Base-by-base conservation (phyloP, 2,113 vertebrate species). In the Falco punctatus region DNA sequence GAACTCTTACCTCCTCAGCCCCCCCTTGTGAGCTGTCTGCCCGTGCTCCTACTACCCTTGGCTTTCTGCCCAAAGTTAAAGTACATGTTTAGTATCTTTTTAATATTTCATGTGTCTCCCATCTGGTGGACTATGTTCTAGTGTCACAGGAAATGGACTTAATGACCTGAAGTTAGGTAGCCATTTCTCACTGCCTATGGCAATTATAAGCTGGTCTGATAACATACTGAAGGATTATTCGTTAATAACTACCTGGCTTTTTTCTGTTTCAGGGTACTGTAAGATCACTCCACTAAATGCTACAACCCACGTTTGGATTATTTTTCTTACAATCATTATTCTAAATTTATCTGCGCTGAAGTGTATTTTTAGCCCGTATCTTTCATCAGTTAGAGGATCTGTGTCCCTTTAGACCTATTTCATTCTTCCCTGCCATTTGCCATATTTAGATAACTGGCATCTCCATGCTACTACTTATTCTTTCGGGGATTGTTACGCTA, bases 61-160 rank as follows among this genome's bases (percentile, higher is more conserved):
- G 90, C 80, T 71, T 74, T 79, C 75, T 90, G 90, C 94, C 88
- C 4, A 4, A 93, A 81, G 48, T 40, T 64, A 64, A 90, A 95
- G 75, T 64, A 64, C 65, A 14, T 6, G 54, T 75, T 96, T 92
- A 95, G 81, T 90, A 57, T 64, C 88, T 67, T 80, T 72, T 93
- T 24, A 93, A 91, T 92, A 57, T 91, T 94, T 95, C 80, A 81
- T 59, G 42, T 71, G 67, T 81, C 88, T 92, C 80, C 86, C 83
- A 88, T 84, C 91, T 95, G 94, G 65, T 78, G 77, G 83, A 59
- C 75, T 81, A 21, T 52, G 61, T 86, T 92, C 48, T 44, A 16
- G 75, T 88, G 90, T 86, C 82, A 73, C 82, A 81, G 75, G 79
- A 96, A 94, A 91, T 79, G 61, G 82, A 64, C 80, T 74, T 73